Evolutionary conservation across 2,113 vertebrate genomes (phyloP), one percentile per base, ranked within the genome.

Genomic region (Dissostichus mawsoni): DNA sequence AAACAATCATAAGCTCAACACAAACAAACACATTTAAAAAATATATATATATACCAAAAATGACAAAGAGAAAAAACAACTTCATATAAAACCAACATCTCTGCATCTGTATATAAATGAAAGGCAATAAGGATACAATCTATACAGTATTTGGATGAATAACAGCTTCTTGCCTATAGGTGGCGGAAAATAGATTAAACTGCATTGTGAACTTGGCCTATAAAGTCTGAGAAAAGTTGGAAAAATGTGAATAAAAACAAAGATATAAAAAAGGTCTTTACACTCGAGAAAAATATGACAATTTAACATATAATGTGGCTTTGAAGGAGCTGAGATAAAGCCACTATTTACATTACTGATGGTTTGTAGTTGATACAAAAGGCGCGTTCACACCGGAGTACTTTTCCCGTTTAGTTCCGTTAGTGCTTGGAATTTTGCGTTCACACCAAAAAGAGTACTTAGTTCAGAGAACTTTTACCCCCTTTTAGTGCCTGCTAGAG

Each of bases 11-110:
- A 16, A 62, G 44, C 62, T 73, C 53, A 76, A 56, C 53, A 70
- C 50, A 76, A 64, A 81, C 47, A 74, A 4, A 81, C 47, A 74
- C 5, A 2, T 65, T 53, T 68, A 47, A 61, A 71, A 83, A 72
- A 76, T 82, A 69, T 67, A 69, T 33, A 69, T 67, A 69, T 33
- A 68, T 18, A 56, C 47, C 63, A 69, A 66, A 85, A 65, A 64
- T 57, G 9, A 71, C 5, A 69, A 33, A 1, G 53, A 2, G 57
- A 52, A 59, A 50, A 56, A 51, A 29, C n/a, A 13, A n/a, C 5
- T 1, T 69, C 17, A 63, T 47, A 79, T 65, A 76, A 64, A 88
- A 65, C 36, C 41, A 59, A 56, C 50, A 71, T 59, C 11, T 53
- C 29, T 67, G 23, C 23, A 65, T 72, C 63, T 62, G 56, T 61